A percentile compares a stretch with the other conserved stretches of the same genome.
Evolutionary conservation across 2,888 invertebrate species (phyloP).

Genomic region (Drosophila leonis): DNA sequence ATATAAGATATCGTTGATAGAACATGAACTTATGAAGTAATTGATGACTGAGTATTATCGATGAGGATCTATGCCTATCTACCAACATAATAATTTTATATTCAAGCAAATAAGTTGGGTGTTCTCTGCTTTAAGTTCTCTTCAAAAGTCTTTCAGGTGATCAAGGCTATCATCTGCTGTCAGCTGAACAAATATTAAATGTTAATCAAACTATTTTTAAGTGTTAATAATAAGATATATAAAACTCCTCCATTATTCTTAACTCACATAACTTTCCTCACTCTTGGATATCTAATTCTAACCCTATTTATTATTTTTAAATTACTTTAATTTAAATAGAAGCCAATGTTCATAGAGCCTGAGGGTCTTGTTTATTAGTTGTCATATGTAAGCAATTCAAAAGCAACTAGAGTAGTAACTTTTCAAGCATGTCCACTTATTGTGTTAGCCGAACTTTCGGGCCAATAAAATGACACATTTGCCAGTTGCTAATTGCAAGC

Average conservation of each 20-base stretch:
- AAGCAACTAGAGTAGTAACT: conserved; percentile 35
- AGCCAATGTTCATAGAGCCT: background rate
- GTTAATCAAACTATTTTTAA: too few species aligned
- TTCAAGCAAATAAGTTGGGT: background rate
- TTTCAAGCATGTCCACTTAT: conserved; percentile 45
- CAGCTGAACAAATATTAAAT: background rate
- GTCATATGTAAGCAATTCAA: conserved; percentile 37
- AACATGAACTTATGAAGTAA: too few species aligned
- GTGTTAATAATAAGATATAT: too few species aligned
- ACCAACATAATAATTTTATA: background rate
- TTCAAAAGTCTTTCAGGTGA: too few species aligned
- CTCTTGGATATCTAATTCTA: background rate
- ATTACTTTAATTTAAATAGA: background rate
- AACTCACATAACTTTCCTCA: background rate
- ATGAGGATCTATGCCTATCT: too few species aligned
- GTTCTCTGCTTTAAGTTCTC: background rate
- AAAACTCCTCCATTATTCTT: background rate
- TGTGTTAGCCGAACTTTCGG: conserved; percentile 43
- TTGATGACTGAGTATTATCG: too few species aligned
- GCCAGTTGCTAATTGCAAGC: conserved; percentile 74
- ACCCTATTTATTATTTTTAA: background rate
- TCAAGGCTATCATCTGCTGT: background rate
- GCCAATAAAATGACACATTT: conserved; percentile 70
- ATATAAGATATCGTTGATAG: too few species aligned
- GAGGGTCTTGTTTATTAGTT: conserved; percentile 2